Conservation (phyloP, 30 jellyfish, hydroid and myxozoan species). For the Nemopilema nomurai region DNA sequence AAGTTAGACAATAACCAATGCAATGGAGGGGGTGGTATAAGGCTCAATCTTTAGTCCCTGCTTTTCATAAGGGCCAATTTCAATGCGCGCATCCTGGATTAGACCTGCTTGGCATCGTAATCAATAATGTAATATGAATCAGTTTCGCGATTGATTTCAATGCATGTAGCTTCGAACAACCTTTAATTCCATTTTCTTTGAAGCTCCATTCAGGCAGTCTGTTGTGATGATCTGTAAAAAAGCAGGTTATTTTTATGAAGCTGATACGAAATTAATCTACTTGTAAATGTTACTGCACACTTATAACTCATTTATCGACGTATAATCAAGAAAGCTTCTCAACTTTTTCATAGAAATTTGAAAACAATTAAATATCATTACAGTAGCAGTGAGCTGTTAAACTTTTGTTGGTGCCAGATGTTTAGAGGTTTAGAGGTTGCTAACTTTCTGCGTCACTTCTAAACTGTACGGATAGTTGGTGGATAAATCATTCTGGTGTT, state of each 20-base stretch:
- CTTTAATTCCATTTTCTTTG: no score
- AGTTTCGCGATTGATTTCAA: neutral
- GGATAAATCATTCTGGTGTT: neutral
- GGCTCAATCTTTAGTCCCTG: no score
- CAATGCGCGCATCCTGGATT: no score
- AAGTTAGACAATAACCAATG: no score
- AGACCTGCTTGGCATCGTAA: no score
- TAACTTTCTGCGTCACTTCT: no score
- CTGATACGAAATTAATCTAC: neutral
- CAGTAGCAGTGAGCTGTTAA: neutral
- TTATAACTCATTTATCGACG: neutral
- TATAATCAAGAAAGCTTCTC: neutral
- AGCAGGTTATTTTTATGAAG: neutral
- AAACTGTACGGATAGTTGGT: no score
- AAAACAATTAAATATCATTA: neutral
- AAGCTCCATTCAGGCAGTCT: neutral
- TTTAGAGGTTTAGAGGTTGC: no score
- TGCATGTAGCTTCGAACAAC: neutral
- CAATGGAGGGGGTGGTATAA: no score
- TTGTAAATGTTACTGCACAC: neutral
- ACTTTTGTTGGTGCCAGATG: no score
- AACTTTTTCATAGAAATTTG: neutral
- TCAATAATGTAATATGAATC: neutral
- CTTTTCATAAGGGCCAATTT: no score
- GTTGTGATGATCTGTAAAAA: neutral